A percentile compares a stretch with the other conserved stretches of the same genome.
phyloP scores from a whole-genome alignment of 2,888 invertebrate genomes.

The Philonicus albiceps region DNA sequence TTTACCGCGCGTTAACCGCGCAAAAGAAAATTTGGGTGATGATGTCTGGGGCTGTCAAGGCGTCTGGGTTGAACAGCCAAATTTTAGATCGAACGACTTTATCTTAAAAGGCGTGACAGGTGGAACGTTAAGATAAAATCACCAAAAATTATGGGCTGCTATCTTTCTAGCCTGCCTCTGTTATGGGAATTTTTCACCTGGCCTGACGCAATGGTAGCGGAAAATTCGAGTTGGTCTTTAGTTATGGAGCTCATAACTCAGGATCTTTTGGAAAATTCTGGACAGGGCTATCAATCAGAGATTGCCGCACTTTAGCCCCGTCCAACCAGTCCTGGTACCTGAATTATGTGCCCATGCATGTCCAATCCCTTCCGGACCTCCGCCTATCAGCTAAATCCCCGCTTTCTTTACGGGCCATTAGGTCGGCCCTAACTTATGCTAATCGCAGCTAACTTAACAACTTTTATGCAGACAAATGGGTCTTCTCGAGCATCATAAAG shows the following conservation, averaged over 20 bases:
- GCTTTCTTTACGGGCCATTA: slow-evolving; percentile 22
- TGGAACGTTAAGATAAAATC: not conserved
- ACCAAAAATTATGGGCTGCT: not conserved
- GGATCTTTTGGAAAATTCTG: not conserved
- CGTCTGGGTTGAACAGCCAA: not conserved
- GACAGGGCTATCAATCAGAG: not conserved
- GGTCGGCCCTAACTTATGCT: slow-evolving; percentile 13
- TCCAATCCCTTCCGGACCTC: not conserved
- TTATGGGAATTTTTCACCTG: not conserved
- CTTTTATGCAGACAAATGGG: slow-evolving; percentile 25
- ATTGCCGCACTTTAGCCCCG: not conserved
- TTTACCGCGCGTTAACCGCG: not conserved
- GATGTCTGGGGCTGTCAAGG: not conserved
- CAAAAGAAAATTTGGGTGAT: not conserved
- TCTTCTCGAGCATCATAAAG: slow-evolving; percentile 16
- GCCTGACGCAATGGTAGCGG: not conserved
- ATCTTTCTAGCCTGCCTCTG: not conserved
- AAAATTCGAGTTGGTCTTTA: not conserved
- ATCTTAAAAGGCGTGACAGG: not conserved
- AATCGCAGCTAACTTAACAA: slow-evolving; percentile 18
- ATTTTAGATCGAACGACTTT: not conserved
- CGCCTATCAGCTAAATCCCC: not conserved
- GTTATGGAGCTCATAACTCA: not conserved
- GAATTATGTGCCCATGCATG: not conserved
- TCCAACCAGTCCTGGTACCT: not conserved